These are phyloP conservation scores for Eulacestoma nigropectus DNA, from an alignment of 2,113 vertebrate species.

Conservation along the genomic window DNA sequence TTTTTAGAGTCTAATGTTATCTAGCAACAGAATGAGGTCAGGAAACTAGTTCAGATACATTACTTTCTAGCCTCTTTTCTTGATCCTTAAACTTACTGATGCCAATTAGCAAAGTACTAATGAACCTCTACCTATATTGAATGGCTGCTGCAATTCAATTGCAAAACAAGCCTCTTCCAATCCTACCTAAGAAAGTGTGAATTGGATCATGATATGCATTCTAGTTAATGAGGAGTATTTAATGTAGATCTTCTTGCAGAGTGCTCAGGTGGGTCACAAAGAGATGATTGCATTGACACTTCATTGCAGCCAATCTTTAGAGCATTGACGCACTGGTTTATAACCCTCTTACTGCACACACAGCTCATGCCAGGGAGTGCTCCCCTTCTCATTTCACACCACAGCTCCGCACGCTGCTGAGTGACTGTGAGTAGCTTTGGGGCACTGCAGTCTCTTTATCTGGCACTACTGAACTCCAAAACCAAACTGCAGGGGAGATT, in stretches of 20 bases:
- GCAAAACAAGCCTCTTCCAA: not conserved
- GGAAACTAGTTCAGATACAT: constrained; percentile 46
- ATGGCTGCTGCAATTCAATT: constrained; percentile 17
- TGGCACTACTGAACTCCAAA: not conserved
- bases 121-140: constrained; percentile 41
- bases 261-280: not conserved
- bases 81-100: not conserved
- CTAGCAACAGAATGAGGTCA: constrained; percentile 59
- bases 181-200: constrained; percentile 18
- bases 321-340: not conserved
- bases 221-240: not conserved
- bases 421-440: not conserved
- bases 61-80: constrained; percentile 49
- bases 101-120: constrained; percentile 50
- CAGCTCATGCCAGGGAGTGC: fast-evolving
- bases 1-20: constrained; percentile 30
- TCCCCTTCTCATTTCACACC: fast-evolving
- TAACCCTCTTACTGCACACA: not conserved
- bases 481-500: not conserved
- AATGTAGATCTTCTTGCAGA: not conserved
- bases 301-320: not conserved
- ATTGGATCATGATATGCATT: not conserved
- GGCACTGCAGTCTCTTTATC: not conserved
- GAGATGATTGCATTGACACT: not conserved
- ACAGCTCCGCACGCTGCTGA: fast-evolving